These are phyloP conservation scores for Carposina sasakii DNA, from an alignment of 1,140 invertebrate genomes.

Conservation along the genomic window DNA sequence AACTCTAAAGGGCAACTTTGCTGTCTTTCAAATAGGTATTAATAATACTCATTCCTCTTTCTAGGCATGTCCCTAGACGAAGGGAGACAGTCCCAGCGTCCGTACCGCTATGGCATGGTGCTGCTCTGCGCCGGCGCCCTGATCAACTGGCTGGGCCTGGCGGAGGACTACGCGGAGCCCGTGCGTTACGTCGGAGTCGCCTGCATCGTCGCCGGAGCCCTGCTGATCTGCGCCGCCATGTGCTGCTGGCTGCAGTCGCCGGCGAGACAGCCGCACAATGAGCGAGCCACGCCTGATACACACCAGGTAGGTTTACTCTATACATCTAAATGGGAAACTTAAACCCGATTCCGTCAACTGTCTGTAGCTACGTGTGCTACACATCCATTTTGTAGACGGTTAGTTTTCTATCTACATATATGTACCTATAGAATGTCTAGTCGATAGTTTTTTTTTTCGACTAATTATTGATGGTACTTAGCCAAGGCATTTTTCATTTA, in stretches of 20 bases:
- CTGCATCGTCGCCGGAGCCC: constrained; percentile 81
- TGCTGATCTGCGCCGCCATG: constrained; percentile 83
- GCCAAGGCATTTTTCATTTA: too few relatives aligned
- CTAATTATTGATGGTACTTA: too few relatives aligned
- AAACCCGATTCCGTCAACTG: too few relatives aligned
- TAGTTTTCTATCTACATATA: too few relatives aligned
- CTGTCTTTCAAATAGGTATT: too few relatives aligned
- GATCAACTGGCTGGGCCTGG: constrained; percentile 84
- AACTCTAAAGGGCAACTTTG: too few relatives aligned
- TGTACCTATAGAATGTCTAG: too few relatives aligned
- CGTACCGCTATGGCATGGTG: constrained; percentile 84
- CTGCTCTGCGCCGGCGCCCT: constrained; percentile 82
- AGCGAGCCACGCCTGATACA: constrained; percentile 58
- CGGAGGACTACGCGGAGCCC: constrained; percentile 81
- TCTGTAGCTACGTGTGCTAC: too few relatives aligned
- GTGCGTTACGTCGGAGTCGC: constrained; percentile 83
- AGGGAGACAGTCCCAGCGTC: constrained; percentile 76
- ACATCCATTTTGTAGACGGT: too few relatives aligned
- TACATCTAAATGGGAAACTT: too few relatives aligned
- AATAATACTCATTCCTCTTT: too few relatives aligned
- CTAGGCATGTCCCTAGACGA: constrained; percentile 78
- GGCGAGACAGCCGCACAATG: constrained; percentile 62
- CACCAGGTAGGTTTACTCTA: constrained; percentile 53
- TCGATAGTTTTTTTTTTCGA: too few relatives aligned
- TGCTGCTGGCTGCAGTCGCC: constrained; percentile 83